Base-by-base conservation (phyloP, 1,140 invertebrate species). In the Bombus haemorrhoidalis region DNA sequence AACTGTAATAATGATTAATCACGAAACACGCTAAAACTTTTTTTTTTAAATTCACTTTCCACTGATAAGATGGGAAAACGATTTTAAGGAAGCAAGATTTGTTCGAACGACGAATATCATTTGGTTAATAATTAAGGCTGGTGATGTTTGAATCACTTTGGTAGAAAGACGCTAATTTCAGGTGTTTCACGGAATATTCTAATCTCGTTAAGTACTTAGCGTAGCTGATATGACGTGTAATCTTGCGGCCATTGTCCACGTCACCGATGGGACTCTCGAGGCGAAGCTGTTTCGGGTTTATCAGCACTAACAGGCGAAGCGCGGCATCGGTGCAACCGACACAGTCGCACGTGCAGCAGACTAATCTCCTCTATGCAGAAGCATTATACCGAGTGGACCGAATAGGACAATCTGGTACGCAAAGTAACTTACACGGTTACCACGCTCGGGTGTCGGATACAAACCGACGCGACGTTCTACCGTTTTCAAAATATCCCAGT, bases 361-460 rank as follows among this genome's bases (percentile, higher is more conserved):
- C 71, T 89, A 89, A 89, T 89, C 87, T 86, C 80, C 87, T 80
- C 47, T 85, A 83, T 83, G 62, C 77, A 85, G 71, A 84, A 81
- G 62, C 87, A 41, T 81, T 74, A 81, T 75, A 32, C 64, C 37
- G 69, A 41, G 41, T 47, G 66, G 37, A 57, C 71, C 72, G 72
- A 77, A 77, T 25, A 34, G 81, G 59, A 83, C 76, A 86, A 85
- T 85, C 77, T 80, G 76, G 39, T 28, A 25, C 57, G n/a, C 25
- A 32, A 89, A 86, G 37, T 86, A 89, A 59, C 76, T 25, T 32
- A 15, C 37, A 66, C 62, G 37, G 62, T 74, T 69, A 53, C 57
- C 18, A 62, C 39, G 78, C 66, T 59, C 12, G 53, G 41, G n/a
- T 28, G 32, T 59, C 57, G 39, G 41, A 81, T 77, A 83, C 83